Evolutionary conservation across 1,140 invertebrate species (phyloP).

Genomic region (Lerema accius): DNA sequence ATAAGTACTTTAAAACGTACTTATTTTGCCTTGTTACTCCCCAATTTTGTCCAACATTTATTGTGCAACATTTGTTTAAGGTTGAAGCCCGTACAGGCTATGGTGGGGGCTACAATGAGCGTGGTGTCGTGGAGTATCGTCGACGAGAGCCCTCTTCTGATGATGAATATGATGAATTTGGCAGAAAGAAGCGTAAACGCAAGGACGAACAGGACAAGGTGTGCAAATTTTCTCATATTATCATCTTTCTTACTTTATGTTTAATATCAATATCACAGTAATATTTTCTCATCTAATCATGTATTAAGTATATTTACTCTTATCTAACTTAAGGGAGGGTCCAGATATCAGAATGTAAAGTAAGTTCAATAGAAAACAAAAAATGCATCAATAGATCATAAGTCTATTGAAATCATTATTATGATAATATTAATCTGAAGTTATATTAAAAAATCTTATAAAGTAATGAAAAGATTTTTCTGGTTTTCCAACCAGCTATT

Average conservation of each 20-base stretch:
- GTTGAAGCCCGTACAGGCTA: slow-evolving; percentile 90
- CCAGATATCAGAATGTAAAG: no score
- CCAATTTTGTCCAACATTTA: neutral
- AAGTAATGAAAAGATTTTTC: no score
- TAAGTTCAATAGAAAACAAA: no score
- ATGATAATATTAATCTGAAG: no score
- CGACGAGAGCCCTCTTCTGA: slow-evolving; percentile 92
- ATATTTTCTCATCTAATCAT: neutral
- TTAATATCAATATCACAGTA: neutral
- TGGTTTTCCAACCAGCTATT: no score
- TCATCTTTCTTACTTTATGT: slow-evolving; percentile 3
- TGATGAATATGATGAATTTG: slow-evolving; percentile 98
- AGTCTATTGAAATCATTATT: no score
- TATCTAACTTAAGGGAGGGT: no score
- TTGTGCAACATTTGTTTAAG: slow-evolving; percentile 54
- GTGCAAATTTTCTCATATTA: slow-evolving; percentile 33
- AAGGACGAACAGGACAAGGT: slow-evolving; percentile 65
- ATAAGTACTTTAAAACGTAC: neutral
- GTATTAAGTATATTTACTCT: neutral
- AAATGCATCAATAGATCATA: no score
- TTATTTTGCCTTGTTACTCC: slow-evolving; percentile 7
- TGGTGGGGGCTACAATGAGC: slow-evolving; percentile 96
- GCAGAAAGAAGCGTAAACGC: slow-evolving; percentile 89
- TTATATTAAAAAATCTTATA: no score
- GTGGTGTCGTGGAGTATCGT: slow-evolving; percentile 96